Base-by-base conservation (phyloP, 92 coral and sea anemone species). In the Epizoanthus rinbou region DNA sequence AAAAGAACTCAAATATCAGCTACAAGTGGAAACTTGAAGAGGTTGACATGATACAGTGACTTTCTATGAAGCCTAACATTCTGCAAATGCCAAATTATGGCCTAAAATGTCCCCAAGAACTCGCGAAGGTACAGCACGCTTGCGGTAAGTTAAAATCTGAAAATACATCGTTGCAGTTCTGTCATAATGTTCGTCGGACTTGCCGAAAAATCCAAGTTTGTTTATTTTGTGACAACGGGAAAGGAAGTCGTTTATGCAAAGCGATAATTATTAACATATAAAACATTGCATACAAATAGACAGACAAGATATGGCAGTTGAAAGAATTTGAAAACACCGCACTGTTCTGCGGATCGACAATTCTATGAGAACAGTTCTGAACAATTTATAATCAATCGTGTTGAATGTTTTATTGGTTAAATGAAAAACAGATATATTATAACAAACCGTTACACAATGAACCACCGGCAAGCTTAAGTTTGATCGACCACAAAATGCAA, bases 11-110 rank as follows among this genome's bases (percentile, higher is more conserved):
- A 62, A 78, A 62, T 78, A 78, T 78, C 54, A 39, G 8, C 28
- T 33, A 78, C 56, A 78, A 78, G 82, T 78, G 65, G 59, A 78
- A 47, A 57, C 19, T 31, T 57, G 45, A 75, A 75, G 65, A 78
- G 82, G 57, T 9, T 21, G 9, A 58, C 37, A 22, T 13, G 50
- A 63, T 41, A 21, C 70, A 39, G 23, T 62, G 23, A 5, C 54
- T 62, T 37, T 43, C 24, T 60, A 16, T 10, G 19, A 14, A 39
- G 54, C 15, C 19, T 21, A 37, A 22, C 41, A 18, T 10, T 60
- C 17, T 78, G 22, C 16, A 15, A 39, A 63, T 60, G 41, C 45
- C 57, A 60, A 8, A 19, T 63, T 62, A 17, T 62, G 15, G 69
- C 16, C 43, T 23, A 37, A 63, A 78, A n/a, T 76, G 53, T 9